A percentile compares a stretch with the other conserved stretches of the same genome.
These are phyloP conservation scores for Synanthedon andrenaeformis DNA, from an alignment of 2,888 invertebrate species.

Conservation along the genomic window DNA sequence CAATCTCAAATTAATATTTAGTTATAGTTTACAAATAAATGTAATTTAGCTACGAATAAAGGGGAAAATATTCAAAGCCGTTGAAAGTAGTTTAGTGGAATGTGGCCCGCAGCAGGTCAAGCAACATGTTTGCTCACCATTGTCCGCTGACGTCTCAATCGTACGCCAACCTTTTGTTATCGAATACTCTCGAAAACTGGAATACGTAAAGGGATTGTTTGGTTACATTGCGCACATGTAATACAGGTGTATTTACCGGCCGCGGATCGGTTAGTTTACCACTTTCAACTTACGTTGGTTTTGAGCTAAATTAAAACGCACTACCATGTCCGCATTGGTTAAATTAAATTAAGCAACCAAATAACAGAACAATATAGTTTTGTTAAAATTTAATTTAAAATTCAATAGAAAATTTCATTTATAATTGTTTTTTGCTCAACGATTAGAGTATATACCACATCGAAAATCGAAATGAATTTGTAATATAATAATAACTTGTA, in stretches of 20 bases:
- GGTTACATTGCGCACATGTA: slow-evolving; percentile 8
- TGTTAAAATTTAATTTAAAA: no score
- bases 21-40: no score
- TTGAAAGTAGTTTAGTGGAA: background rate
- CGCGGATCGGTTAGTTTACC: background rate
- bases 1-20: no score
- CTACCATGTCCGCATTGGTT: background rate
- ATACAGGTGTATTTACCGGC: background rate
- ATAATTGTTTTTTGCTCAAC: no score
- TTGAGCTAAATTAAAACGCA: background rate
- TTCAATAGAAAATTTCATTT: no score
- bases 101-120: background rate
- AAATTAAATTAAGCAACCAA: background rate
- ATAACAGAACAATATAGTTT: no score
- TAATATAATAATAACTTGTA: no score
- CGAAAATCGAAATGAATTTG: no score
- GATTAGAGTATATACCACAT: no score
- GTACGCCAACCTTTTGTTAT: slow-evolving; percentile 18
- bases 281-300: background rate
- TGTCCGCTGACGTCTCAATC: slow-evolving; percentile 17
- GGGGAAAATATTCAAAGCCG: no score
- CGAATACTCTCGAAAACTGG: slow-evolving; percentile 16
- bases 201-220: slow-evolving; percentile 13
- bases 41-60: no score
- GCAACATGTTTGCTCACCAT: slow-evolving; percentile 3